Base-by-base conservation (phyloP, 2,888 invertebrate species). In the Kryphioiulus occultus region DNA sequence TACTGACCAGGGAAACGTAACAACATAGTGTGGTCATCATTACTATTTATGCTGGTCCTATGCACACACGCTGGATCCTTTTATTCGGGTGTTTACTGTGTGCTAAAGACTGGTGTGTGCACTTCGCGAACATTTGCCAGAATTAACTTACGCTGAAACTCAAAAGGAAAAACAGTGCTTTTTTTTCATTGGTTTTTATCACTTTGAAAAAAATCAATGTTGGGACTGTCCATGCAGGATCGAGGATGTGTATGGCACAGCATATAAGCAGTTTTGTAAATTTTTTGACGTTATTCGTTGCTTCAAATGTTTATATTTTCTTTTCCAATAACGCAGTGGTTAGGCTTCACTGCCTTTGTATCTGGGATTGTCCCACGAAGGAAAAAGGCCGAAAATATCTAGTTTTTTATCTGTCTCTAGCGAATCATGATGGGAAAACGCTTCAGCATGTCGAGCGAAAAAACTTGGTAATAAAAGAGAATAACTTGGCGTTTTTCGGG, bases 41-140 rank as follows among this genome's bases (percentile, higher is more conserved):
- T 3, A 22, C 3, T 59, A n/a, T 59, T 59, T 59, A 59, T 59
- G 59, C 59, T 22, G 5, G 59, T 19, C 59, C n/a, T 59, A 15
- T 12, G 59, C 19, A 59, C 59, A 59, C 22, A 19, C 59, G n/a
- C 59, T 3, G n/a, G 22, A 59, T n/a, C 59, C 59, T 59, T 59
- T 59, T 59, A 59, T 59, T 22, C 19, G 0, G 59, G 59, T 59
- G 59, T 59, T 59, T 59, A 59, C 59, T 59, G 9, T 59, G 59
- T 59, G 59, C 19, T 59, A 59, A 59, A 59, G 19, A 59, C 59
- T 59, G n/a, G 59, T 59, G 59, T n/a, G n/a, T 59, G n/a, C 59
- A 59, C 22, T 59, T 59, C n/a, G 59, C 22, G n/a, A 4, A 59
- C 19, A 53, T 53, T 53, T 53, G 59, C 3, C 7, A n/a, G n/a